Evolutionary conservation across 2,797 vertebrate genomes (phyloP), one percentile per base, ranked within the genome.

Genomic region (Notamacropus eugenii): DNA sequence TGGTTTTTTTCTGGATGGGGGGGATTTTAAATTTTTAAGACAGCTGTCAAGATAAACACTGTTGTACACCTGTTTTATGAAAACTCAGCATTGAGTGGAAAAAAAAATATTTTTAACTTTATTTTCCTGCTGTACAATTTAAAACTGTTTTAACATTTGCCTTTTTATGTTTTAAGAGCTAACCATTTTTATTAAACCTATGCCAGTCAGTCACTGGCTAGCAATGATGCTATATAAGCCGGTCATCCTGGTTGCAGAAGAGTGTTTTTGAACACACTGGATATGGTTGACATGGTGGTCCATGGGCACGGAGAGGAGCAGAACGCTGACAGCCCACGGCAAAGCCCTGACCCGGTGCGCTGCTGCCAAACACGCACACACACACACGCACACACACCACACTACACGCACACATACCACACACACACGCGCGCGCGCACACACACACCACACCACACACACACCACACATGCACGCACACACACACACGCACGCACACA

Each of bases 101-200:
- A 98, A 98, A 98, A 97, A 97, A 99, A 98, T 98, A 98, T 99
- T 99, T 99, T 99, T 98, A 99, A 98, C 98, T 98, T 99, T 99
- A 99, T 99, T 99, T 99, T 99, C 98, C 99, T 99, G 98, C 99
- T 99, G 99, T 99, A 99, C 98, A 98, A 99, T 98, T 99, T 98
- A 99, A 99, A 99, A 98, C 98, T 93, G 98, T 99, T 99, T 99
- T 99, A 99, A 99, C 98, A 99, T 98, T 99, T 99, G 99, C 99
- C 98, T 99, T 99, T 99, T 99, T 99, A 98, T 99, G 98, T 99
- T 99, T 99, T 99, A 98, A 98, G 98, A 99, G 98, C 98, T 99
- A 99, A 98, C 98, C 98, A 98, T 99, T 98, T 99, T 98, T 98
- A 98, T 98, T 98, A 98, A 99, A 99, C 98, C 98, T 99, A 97